Base-by-base conservation (phyloP, 2,113 vertebrate species). In the Microcebus tavaratra region DNA sequence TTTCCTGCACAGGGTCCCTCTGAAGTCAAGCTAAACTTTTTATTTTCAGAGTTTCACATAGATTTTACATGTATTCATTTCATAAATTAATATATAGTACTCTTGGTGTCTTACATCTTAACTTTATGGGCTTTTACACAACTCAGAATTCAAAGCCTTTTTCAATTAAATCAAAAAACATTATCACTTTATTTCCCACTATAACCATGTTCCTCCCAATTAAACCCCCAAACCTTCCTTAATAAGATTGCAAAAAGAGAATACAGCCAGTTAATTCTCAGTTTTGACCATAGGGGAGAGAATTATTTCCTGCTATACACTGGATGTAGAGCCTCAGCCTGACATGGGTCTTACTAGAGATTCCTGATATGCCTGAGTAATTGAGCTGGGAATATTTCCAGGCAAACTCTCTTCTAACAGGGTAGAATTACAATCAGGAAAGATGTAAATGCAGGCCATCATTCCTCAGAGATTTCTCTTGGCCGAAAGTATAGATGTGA, bases 401-500 rank as follows among this genome's bases (percentile, higher is more conserved):
- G n/a, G 18, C 81, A 91, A 89, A 72, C 10, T 59, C 34, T 90
- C 23, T 72, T 80, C 53, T 70, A 94, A 61, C 10, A 29, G 85
- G 29, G 23, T 86, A 76, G 61, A 91, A 53, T 96, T 96, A 85
- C 73, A 96, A 50, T 57, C 68, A 70, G 34, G 57, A 14, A 59
- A 94, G 79, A 91, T 68, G 13, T 70, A 96, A 97, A 83, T 91
- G 17, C 20, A 91, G 31, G 92, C 86, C 48, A 82, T 92, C 67
- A 48, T 92, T 78, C 86, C 83, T 91, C 34, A 73, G 91, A 96
- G 55, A 91, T 65, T 95, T 91, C 63, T 57, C 73, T 94, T 94
- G 89, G 95, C 91, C 79, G n/a, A 86, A 95, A 97, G 73, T 9
- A 72, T 59, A 97, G 61, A 94, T 91, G 57, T 83, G 83, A 94